These are phyloP conservation scores for Agriopis aurantiaria DNA, from an alignment of 2,888 invertebrate species.

Conservation along the genomic window DNA sequence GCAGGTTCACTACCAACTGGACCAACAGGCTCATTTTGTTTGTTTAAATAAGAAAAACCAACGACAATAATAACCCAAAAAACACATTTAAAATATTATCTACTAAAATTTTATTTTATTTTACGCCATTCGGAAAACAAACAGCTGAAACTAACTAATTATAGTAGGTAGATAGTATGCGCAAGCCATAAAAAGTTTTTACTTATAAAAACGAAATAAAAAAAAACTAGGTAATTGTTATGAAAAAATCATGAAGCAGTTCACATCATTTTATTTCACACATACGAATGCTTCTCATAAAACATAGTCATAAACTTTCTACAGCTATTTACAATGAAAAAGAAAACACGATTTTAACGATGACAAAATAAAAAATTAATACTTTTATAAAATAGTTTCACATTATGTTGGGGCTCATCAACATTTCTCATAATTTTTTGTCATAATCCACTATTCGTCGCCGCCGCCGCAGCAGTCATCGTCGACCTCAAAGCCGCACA, in stretches of 20 bases:
- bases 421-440: neutral
- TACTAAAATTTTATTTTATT: too few relatives aligned
- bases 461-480: slow-evolving; percentile 65
- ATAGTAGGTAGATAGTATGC: too few relatives aligned
- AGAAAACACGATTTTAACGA: neutral
- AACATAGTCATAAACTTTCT: neutral
- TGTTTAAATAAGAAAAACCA: too few relatives aligned
- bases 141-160: too few relatives aligned
- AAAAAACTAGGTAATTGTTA: neutral
- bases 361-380: neutral
- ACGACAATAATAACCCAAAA: too few relatives aligned
- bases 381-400: neutral
- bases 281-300: neutral
- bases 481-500: slow-evolving; percentile 74
- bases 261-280: neutral
- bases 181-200: too few relatives aligned
- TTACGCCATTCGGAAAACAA: too few relatives aligned
- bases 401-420: neutral
- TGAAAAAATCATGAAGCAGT: neutral
- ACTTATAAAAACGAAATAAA: too few relatives aligned
- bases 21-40: too few relatives aligned
- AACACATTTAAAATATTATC: too few relatives aligned
- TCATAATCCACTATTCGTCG: slow-evolving; percentile 38
- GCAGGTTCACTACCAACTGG: too few relatives aligned
- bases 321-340: too few relatives aligned